Evolutionary conservation across 2,888 invertebrate genomes (phyloP).

Genomic region (Hyposoter didymator): DNA sequence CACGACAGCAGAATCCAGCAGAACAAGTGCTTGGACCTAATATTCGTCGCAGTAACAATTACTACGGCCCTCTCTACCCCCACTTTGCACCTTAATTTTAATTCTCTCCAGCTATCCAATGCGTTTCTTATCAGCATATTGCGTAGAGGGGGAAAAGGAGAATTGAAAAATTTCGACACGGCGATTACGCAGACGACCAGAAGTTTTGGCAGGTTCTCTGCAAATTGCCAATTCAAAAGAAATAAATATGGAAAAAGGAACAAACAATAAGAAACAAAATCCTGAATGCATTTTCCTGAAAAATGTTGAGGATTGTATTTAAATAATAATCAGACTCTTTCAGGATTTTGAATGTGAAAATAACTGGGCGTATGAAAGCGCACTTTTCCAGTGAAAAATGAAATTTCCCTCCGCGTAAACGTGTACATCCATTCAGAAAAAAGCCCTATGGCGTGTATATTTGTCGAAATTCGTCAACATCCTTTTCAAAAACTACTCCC

Average conservation of each 20-base stretch:
- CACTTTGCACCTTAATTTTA: neutral
- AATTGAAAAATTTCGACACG: too few relatives aligned
- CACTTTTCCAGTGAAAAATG: neutral
- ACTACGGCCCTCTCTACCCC: neutral
- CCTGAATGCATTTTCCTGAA: too few relatives aligned
- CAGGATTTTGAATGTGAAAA: neutral
- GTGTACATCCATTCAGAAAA: neutral
- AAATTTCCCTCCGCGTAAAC: neutral
- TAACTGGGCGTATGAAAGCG: neutral
- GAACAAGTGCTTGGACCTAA: neutral
- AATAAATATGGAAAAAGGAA: too few relatives aligned
- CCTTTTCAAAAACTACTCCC: neutral
- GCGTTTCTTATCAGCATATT: neutral
- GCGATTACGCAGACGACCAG: too few relatives aligned
- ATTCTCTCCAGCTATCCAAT: too few relatives aligned
- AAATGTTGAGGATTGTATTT: too few relatives aligned
- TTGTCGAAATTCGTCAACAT: neutral
- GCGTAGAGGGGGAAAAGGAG: neutral
- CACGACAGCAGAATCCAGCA: neutral
- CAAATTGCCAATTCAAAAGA: too few relatives aligned
- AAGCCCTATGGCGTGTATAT: constrained; percentile 1
- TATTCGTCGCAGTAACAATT: neutral
- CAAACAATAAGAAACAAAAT: too few relatives aligned
- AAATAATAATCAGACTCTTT: too few relatives aligned
- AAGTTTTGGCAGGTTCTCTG: too few relatives aligned